A percentile compares a stretch with the other conserved stretches of the same genome.
phyloP scores from a whole-genome alignment of 1,140 invertebrate species.

The Sinella curviseta region DNA sequence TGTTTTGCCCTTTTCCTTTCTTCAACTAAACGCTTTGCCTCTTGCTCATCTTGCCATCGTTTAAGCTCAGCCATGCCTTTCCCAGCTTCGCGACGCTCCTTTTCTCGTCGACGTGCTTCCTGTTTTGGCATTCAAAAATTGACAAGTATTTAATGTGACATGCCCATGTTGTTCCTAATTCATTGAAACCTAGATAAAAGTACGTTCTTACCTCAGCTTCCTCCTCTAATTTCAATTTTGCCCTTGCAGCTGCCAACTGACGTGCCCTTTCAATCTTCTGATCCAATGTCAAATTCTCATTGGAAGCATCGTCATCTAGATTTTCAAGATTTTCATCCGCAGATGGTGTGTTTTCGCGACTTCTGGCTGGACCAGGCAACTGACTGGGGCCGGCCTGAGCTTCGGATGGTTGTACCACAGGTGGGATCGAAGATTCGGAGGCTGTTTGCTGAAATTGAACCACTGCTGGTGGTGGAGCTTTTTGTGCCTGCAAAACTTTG shows the following conservation, averaged over 20 bases:
- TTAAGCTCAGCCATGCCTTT: conserved; percentile 70
- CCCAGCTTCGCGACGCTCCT: conserved; percentile 69
- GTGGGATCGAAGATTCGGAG: neutral
- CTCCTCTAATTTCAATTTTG: conserved; percentile 62
- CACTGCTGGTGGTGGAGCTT: neutral
- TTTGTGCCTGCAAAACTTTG: neutral
- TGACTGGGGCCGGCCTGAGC: neutral
- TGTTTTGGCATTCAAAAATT: conserved; percentile 50
- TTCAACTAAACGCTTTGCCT: conserved; percentile 66
- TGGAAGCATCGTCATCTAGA: conserved; percentile 50
- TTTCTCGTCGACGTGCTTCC: conserved; percentile 66
- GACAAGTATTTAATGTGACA: conserved; percentile 6
- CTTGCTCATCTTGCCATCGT: conserved; percentile 70
- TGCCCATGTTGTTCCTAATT: neutral
- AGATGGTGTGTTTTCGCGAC: neutral
- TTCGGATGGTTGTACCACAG: neutral
- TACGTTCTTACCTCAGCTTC: conserved; percentile 62
- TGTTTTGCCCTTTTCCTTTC: conserved; percentile 70
- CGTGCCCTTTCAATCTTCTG: conserved; percentile 57
- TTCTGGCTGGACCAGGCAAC: neutral
- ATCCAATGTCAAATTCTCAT: conserved; percentile 49
- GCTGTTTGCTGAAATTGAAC: neutral
- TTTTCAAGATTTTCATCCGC: neutral
- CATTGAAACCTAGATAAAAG: neutral
- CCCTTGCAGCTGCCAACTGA: conserved; percentile 64